Evolutionary conservation across 2,113 vertebrate species (phyloP), one percentile per base, ranked within the genome.

Genomic region (Psittacula cyanocephala): DNA sequence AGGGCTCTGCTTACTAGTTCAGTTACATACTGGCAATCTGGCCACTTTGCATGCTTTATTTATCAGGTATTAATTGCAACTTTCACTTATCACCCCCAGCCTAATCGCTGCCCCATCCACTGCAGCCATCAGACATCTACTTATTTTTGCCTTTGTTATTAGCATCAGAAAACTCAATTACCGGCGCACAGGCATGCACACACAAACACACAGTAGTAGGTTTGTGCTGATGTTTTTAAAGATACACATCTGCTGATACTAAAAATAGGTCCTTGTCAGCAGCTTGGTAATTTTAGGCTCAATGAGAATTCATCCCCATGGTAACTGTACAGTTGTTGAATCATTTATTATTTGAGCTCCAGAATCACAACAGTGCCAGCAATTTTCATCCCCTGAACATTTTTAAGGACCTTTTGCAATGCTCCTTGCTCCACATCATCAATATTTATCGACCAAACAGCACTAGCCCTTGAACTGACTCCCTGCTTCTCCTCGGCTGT

Each of bases 291-390:
- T 97, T 97, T 97, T 97, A 97, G 96, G 95, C 96, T 97, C 97
- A 96, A 96, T 96, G 95, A 97, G 96, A 95, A 96, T 94, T 95
- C 94, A 95, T 97, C 94, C 95, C 96, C 96, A 97, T 97, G 96
- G 96, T 95, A 97, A 97, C 97, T 91, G 93, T 96, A 96, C 93
- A 96, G 97, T 97, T 97, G 96, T 97, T 97, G 97, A 96, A 96
- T 97, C 97, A 96, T 97, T 97, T 97, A 97, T 97, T 96, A 97
- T 96, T 96, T 93, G 93, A 95, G 94, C 92, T 96, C 94, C 75
- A 65, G 94, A 96, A 95, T 92, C 92, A 96, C 90, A 96, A 96
- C 94, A 96, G 89, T 93, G 82, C 70, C 0, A 1, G 76, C 87
- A 89, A 69, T 96, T 97, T 96, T 85, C 80, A 79, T 89, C 74